Conservation (phyloP, 2,113 vertebrate genomes). For the Thamnophis sirtalis region DNA sequence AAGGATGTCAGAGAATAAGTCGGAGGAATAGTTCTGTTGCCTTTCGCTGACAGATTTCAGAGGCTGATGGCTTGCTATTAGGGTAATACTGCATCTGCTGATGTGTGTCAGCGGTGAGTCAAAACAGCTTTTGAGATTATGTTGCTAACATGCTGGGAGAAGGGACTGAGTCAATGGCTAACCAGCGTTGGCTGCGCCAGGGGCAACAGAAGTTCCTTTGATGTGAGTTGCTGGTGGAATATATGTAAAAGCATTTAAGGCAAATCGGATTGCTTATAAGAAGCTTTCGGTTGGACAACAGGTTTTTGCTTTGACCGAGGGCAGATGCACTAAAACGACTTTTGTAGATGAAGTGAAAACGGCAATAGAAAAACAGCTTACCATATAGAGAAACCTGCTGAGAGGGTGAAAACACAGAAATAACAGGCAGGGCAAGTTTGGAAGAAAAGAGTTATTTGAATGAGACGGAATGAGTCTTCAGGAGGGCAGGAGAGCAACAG, state of each 20-base stretch:
- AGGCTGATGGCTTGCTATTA: neutral
- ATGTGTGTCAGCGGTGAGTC: constrained; percentile 5
- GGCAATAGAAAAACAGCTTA: neutral
- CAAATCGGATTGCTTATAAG: neutral
- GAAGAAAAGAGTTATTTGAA: neutral
- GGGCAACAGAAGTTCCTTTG: neutral
- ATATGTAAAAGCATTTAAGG: neutral
- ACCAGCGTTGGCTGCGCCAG: neutral
- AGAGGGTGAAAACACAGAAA: neutral
- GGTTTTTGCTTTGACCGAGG: neutral
- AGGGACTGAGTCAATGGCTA: neutral
- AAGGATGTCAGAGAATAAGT: neutral
- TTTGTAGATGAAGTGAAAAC: neutral
- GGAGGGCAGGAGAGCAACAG: neutral
- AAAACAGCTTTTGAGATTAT: constrained; percentile 3
- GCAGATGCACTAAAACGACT: neutral
- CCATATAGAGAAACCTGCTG: neutral
- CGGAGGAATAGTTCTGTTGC: neutral
- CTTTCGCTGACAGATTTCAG: neutral
- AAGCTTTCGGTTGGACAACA: neutral
- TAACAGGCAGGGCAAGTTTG: neutral
- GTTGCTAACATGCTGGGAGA: neutral
- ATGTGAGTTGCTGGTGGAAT: neutral
- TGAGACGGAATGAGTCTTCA: neutral
- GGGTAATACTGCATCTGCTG: neutral